A percentile compares a stretch with the other conserved stretches of the same genome.
These are phyloP conservation scores for Acipenser ruthenus DNA, from an alignment of 2,797 vertebrate species.

Conservation along the genomic window DNA sequence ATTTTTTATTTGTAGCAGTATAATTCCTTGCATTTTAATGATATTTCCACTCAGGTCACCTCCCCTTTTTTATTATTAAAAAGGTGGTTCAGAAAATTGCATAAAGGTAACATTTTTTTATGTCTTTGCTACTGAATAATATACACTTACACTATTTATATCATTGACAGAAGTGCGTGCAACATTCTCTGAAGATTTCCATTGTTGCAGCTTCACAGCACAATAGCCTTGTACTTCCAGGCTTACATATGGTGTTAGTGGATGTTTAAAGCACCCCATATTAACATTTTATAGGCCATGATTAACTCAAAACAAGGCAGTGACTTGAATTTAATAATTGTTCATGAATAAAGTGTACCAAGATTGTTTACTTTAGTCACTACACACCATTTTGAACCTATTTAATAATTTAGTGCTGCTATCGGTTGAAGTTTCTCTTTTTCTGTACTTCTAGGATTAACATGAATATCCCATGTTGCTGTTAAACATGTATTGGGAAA, in stretches of 20 bases:
- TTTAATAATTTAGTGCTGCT: constrained; percentile 10
- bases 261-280: constrained; percentile 74
- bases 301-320: constrained; percentile 58
- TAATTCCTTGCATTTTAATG: not conserved
- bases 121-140: constrained; percentile 52
- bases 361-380: constrained; percentile 7
- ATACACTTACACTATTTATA: constrained; percentile 71
- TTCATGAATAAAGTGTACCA: constrained; percentile 41
- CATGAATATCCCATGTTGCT: constrained; percentile 4
- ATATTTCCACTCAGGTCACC: not conserved
- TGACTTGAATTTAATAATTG: constrained; percentile 44
- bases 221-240: constrained; percentile 55
- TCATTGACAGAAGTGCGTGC: constrained; percentile 65
- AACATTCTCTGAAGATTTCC: constrained; percentile 61
- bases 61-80: constrained; percentile 15
- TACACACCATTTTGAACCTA: constrained; percentile 4
- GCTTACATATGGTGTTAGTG: constrained; percentile 55
- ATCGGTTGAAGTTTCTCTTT: constrained; percentile 9
- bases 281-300: constrained; percentile 74
- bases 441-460: constrained; percentile 3
- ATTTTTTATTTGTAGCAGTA: not conserved
- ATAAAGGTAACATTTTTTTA: constrained; percentile 18
- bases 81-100: constrained; percentile 11
- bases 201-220: constrained; percentile 64
- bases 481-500: constrained; percentile 4